A percentile compares a stretch with the other conserved stretches of the same genome.
These are phyloP conservation scores for Perccottus glenii DNA, from an alignment of 2,113 vertebrate species.

Conservation along the genomic window DNA sequence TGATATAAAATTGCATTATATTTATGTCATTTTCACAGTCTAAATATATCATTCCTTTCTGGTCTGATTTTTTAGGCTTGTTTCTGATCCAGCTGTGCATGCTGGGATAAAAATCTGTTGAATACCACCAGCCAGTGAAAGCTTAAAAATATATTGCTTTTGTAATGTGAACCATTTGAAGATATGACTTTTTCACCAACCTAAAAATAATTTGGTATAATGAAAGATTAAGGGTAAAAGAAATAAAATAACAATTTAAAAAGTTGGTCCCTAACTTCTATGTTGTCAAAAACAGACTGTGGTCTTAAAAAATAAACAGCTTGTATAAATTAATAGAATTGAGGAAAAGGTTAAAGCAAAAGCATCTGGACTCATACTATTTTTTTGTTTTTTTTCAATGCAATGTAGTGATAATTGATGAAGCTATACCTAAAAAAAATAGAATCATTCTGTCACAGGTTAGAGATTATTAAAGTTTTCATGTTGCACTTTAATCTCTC, in stretches of 20 bases:
- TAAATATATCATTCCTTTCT: background rate
- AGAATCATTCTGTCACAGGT: no score
- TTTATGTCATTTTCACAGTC: background rate
- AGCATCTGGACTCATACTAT: no score
- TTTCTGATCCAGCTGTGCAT: constrained; percentile 21
- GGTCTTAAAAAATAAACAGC: no score
- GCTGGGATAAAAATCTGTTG: constrained; percentile 8
- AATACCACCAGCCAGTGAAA: constrained; percentile 2
- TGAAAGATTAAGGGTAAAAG: no score
- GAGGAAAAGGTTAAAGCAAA: no score
- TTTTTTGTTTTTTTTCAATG: no score
- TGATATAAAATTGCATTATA: constrained; percentile 2
- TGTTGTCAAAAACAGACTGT: no score
- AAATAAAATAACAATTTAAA: no score
- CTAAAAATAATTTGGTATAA: constrained; percentile 4
- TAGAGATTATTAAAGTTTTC: constrained; percentile 1
- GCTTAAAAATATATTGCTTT: constrained; percentile 6
- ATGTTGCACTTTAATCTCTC: constrained; percentile 9
- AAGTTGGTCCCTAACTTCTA: no score
- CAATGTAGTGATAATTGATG: no score
- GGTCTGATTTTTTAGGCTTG: constrained; percentile 9
- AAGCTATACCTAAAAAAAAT: no score
- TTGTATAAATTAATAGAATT: no score
- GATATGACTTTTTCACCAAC: constrained; percentile 13
- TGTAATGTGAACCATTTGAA: constrained; percentile 35